These are phyloP conservation scores for Pedetes capensis DNA, from an alignment of 2,113 vertebrate species.

Conservation along the genomic window DNA sequence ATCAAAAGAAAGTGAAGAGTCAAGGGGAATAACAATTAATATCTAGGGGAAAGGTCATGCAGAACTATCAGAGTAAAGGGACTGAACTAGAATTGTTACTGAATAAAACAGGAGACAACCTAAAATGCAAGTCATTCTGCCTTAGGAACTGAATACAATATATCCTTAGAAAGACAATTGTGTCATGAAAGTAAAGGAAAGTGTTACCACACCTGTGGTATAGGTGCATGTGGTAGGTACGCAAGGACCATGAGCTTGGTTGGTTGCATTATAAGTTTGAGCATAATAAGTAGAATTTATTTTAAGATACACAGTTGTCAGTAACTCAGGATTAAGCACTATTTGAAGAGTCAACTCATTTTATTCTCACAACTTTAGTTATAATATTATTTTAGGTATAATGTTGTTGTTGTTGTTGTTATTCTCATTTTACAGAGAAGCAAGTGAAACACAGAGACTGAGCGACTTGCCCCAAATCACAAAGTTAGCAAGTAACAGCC, in stretches of 20 bases:
- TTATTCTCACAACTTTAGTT: background rate
- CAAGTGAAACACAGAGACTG: background rate
- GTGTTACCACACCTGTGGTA: background rate
- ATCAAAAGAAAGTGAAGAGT: background rate
- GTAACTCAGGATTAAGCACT: background rate
- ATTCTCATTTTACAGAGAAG: constrained; percentile 11
- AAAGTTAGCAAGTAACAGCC: background rate
- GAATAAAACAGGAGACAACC: background rate
- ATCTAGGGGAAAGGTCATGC: background rate
- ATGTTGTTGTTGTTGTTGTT: too few species aligned
- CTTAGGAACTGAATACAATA: background rate
- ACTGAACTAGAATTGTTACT: background rate
- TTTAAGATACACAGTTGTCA: background rate
- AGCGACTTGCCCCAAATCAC: background rate
- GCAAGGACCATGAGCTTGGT: background rate
- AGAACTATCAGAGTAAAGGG: background rate
- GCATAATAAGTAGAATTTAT: background rate
- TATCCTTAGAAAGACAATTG: background rate
- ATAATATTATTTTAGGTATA: background rate
- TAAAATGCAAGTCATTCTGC: background rate
- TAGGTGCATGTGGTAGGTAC: background rate
- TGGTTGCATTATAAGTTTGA: background rate
- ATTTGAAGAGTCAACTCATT: constrained; percentile 7
- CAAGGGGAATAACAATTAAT: background rate
- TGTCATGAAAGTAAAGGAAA: background rate